A percentile compares a stretch with the other conserved stretches of the same genome.
Conservation (phyloP, 2,888 invertebrate genomes). For the Omphaloscelis lunosa region DNA sequence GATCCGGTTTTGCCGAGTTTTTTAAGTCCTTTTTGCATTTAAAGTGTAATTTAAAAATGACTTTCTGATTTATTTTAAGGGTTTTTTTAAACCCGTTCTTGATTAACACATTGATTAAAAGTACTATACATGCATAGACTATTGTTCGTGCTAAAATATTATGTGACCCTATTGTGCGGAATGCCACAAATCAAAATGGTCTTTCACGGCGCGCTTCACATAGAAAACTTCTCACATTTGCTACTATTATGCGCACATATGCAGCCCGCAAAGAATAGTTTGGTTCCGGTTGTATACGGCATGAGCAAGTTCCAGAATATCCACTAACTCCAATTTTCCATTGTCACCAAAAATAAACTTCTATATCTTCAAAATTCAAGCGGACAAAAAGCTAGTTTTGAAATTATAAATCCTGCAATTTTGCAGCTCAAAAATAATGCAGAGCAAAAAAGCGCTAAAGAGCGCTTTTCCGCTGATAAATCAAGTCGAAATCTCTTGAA, state of each 20-base stretch:
- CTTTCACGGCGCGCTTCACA: not conserved
- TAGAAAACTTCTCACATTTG: conserved; percentile 16
- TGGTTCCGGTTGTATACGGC: not conserved
- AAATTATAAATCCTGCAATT: conserved; percentile 56
- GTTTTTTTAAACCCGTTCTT: not conserved
- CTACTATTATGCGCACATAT: conserved; percentile 20
- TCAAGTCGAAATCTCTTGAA: conserved; percentile 65
- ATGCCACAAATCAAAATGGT: not conserved
- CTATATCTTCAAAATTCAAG: conserved; percentile 36
- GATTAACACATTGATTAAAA: conserved; percentile 28
- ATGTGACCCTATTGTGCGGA: not conserved
- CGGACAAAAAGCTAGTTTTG: conserved; percentile 34
- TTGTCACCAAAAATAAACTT: conserved; percentile 44
- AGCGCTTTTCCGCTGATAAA: conserved; percentile 63
- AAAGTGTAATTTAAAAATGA: conserved; percentile 48
- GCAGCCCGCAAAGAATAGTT: conserved; percentile 35
- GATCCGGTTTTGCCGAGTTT: conserved; percentile 34
- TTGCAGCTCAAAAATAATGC: conserved; percentile 56
- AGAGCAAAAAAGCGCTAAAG: conserved; percentile 47
- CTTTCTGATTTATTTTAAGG: conserved; percentile 34
- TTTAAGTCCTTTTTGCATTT: conserved; percentile 49
- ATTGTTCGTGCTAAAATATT: not conserved
- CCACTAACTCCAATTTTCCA: conserved; percentile 13
- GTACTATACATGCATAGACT: not conserved
- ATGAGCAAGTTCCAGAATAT: conserved; percentile 23